Percentiles rank a stretch among this genome's conserved stretches.
Evolutionary conservation across 2,113 vertebrate species (phyloP).

Genomic region (Psammodynastes pulverulentus): DNA sequence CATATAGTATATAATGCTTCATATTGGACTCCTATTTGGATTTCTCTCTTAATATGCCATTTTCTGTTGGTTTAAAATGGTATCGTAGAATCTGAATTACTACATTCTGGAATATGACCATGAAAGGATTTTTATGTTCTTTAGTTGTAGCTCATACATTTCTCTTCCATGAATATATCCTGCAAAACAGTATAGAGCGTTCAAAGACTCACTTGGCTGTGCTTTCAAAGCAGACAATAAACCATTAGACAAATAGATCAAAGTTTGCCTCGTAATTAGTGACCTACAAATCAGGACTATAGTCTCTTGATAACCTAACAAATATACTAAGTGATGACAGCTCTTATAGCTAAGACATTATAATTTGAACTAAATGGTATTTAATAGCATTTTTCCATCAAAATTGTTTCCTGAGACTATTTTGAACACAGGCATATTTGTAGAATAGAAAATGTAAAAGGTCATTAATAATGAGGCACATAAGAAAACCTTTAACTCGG

Average conservation of each 20-base stretch:
- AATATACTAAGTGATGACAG: neutral
- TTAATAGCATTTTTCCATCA: conserved; percentile 9
- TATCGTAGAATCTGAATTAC: neutral
- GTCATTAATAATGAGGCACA: neutral
- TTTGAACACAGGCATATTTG: neutral
- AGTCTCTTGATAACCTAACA: conserved; percentile 18
- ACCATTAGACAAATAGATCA: conserved; percentile 9
- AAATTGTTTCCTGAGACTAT: conserved; percentile 11
- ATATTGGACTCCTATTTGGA: neutral
- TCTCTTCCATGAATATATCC: neutral
- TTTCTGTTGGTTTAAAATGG: neutral
- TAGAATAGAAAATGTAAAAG: conserved; percentile 6
- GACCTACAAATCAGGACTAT: conserved; percentile 22
- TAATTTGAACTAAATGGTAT: conserved; percentile 17
- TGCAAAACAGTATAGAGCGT: neutral
- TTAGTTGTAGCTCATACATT: neutral
- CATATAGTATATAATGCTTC: too few relatives aligned
- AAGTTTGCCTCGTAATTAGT: conserved; percentile 3
- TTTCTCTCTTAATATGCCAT: neutral
- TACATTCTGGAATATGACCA: neutral
- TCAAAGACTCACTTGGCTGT: neutral
- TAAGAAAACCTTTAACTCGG: conserved; percentile 23
- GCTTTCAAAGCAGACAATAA: neutral
- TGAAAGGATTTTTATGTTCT: neutral
- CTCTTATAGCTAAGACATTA: neutral